Conservation (phyloP, 2,113 vertebrate species). For the Phalacrocorax aristotelis region DNA sequence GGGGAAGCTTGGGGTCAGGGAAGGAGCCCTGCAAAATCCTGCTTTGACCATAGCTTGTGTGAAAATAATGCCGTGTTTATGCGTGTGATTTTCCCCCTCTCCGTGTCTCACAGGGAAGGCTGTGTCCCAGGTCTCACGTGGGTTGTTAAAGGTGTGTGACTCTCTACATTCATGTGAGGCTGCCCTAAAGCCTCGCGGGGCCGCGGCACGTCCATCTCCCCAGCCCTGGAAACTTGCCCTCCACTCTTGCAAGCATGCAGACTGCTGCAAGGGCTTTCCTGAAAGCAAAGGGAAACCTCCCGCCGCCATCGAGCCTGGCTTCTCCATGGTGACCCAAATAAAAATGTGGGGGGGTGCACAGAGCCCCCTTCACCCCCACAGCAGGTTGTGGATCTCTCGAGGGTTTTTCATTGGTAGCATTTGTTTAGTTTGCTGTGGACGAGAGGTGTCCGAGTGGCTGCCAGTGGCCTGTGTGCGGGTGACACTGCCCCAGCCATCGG, state of each 20-base stretch:
- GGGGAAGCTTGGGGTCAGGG: background rate
- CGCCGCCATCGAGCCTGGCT: fast-evolving
- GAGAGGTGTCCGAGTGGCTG: fast-evolving
- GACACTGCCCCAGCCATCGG: background rate
- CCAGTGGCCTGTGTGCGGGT: background rate
- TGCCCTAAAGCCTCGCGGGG: background rate
- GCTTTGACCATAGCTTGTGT: fast-evolving
- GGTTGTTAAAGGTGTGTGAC: background rate
- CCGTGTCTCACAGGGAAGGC: background rate
- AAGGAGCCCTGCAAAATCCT: background rate
- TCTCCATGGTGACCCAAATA: fast-evolving
- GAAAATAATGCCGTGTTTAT: background rate
- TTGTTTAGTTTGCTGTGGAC: background rate
- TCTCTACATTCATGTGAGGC: fast-evolving
- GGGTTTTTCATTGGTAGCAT: background rate
- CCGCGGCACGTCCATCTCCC: background rate
- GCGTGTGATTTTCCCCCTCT: fast-evolving
- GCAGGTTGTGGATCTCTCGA: fast-evolving
- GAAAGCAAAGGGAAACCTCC: background rate
- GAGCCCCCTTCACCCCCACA: background rate
- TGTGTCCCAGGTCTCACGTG: background rate
- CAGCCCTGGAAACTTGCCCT: background rate
- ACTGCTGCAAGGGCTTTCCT: background rate
- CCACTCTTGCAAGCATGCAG: background rate
- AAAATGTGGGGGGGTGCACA: background rate